Evolutionary conservation across 2,888 invertebrate genomes (phyloP).

Genomic region (Ypsolopha sequella): DNA sequence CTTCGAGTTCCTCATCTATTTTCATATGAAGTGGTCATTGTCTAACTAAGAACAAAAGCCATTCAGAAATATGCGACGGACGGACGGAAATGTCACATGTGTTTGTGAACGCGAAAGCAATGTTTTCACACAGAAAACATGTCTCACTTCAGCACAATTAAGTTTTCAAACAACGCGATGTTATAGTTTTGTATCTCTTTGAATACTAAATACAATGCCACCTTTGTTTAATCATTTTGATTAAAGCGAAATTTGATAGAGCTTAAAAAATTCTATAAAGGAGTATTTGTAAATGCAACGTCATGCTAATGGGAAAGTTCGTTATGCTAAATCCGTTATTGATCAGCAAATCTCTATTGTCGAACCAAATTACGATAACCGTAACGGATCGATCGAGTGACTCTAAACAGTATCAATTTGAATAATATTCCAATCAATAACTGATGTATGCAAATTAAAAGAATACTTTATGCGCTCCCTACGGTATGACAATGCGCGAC

Average conservation of each 20-base stretch:
- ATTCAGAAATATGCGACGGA: constrained; percentile 54
- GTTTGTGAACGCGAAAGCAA: constrained; percentile 30
- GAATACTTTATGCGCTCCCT: constrained; percentile 43
- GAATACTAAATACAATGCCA: background rate
- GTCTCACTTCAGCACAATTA: constrained; percentile 44
- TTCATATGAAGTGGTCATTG: constrained; percentile 36
- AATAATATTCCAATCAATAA: constrained; percentile 71
- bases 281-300: background rate
- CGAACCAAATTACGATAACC: constrained; percentile 42
- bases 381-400: constrained; percentile 60
- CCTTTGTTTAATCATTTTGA: constrained; percentile 11
- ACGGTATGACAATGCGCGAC: constrained; percentile 50
- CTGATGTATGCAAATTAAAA: constrained; percentile 62
- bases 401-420: constrained; percentile 50
- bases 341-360: constrained; percentile 17
- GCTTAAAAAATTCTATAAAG: too few species aligned
- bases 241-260: background rate
- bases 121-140: constrained; percentile 40
- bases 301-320: constrained; percentile 26
- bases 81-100: constrained; percentile 52
- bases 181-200: constrained; percentile 44
- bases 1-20: constrained; percentile 24
- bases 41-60: constrained; percentile 61
- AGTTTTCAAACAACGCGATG: constrained; percentile 45
- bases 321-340: constrained; percentile 17